A percentile compares a stretch with the other conserved stretches of the same genome.
These are phyloP conservation scores for Barypeithes pellucidus DNA, from an alignment of 2,888 invertebrate genomes.

Conservation along the genomic window DNA sequence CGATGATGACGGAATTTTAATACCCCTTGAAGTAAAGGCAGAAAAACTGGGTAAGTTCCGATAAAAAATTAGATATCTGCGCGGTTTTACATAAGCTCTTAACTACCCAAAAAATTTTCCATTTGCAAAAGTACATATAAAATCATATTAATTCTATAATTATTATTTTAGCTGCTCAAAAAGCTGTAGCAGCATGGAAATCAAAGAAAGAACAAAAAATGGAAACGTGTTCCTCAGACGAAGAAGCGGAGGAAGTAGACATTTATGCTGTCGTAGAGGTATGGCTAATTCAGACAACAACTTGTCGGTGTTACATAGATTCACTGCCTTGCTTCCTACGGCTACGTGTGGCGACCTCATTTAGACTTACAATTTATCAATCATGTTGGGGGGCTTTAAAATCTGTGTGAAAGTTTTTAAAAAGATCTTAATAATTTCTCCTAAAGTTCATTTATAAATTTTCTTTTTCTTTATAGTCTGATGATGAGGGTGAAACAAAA, in stretches of 20 bases:
- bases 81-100: no score
- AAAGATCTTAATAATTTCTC: no score
- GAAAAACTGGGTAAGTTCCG: slow-evolving; percentile 78
- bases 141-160: no score
- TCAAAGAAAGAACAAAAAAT: slow-evolving; percentile 75
- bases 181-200: slow-evolving; percentile 83
- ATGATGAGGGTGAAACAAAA: slow-evolving; percentile 63
- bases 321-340: no score
- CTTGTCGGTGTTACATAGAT: no score
- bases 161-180: slow-evolving; percentile 71
- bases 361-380: no score
- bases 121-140: no score
- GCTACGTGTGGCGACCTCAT: no score
- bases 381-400: no score
- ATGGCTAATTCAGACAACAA: not conserved
- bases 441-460: slow-evolving; percentile 18
- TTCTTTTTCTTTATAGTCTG: slow-evolving; percentile 61
- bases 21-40: slow-evolving; percentile 88
- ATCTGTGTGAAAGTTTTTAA: no score
- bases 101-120: no score
- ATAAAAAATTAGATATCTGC: not conserved
- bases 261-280: slow-evolving; percentile 78
- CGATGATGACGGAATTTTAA: slow-evolving; percentile 96
- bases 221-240: slow-evolving; percentile 72
- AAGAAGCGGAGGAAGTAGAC: slow-evolving; percentile 81